Evolutionary conservation across 2,888 invertebrate species (phyloP).

Genomic region (Dryadula phaetusa): DNA sequence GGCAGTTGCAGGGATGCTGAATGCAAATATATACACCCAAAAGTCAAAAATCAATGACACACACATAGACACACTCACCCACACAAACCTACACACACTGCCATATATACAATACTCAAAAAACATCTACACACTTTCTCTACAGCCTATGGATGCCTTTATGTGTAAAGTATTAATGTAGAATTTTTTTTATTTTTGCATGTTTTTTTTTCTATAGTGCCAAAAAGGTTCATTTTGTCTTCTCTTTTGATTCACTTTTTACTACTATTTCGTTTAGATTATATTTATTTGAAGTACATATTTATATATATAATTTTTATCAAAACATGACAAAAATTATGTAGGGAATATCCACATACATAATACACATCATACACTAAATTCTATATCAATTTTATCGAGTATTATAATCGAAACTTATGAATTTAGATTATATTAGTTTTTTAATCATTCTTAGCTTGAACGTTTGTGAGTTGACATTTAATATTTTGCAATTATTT

Average conservation of each 20-base stretch:
- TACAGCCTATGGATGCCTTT: constrained; percentile 60
- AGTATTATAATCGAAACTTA: background rate
- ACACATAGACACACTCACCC: constrained; percentile 45
- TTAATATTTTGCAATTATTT: background rate
- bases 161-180: constrained; percentile 78
- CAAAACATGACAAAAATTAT: constrained; percentile 19
- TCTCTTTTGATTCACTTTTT: background rate
- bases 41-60: constrained; percentile 64
- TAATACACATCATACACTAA: constrained; percentile 8
- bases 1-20: constrained; percentile 80
- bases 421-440: background rate
- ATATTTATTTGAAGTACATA: background rate
- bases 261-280: background rate
- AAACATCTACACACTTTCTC: constrained; percentile 48
- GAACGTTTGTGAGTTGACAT: background rate
- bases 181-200: constrained; percentile 48
- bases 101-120: constrained; percentile 53
- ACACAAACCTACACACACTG: constrained; percentile 49
- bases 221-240: background rate
- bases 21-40: constrained; percentile 80
- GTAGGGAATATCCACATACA: constrained; percentile 14
- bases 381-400: background rate
- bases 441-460: background rate
- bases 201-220: constrained; percentile 30
- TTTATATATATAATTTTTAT: background rate